Evolutionary conservation across 2,888 invertebrate species (phyloP).

Genomic region (Aporophyla nigra): DNA sequence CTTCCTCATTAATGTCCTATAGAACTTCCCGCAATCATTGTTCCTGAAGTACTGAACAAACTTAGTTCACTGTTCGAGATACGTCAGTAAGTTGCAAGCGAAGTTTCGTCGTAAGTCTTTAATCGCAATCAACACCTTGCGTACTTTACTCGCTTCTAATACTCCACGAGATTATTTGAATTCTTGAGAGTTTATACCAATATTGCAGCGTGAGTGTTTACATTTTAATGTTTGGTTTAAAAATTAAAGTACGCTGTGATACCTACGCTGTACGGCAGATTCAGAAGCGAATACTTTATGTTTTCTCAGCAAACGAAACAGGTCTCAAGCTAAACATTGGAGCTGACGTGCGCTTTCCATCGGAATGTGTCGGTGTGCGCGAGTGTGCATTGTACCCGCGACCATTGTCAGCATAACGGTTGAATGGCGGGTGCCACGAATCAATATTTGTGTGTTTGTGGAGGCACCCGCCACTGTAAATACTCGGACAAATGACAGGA

Average conservation of each 20-base stretch:
- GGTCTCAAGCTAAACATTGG: conserved; percentile 55
- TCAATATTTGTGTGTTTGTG: conserved; percentile 75
- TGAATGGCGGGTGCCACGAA: conserved; percentile 65
- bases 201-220: conserved; percentile 45
- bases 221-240: conserved; percentile 41
- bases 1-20: conserved; percentile 19
- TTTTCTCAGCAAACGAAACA: conserved; percentile 63
- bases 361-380: conserved; percentile 50
- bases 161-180: conserved; percentile 39
- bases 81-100: conserved; percentile 34
- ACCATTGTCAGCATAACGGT: conserved; percentile 68
- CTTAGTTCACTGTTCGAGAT: conserved; percentile 29
- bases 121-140: conserved; percentile 57
- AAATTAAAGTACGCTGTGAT: conserved; percentile 47
- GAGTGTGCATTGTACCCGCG: conserved; percentile 41
- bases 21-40: conserved; percentile 27
- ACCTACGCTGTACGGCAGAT: conserved; percentile 7
- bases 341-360: conserved; percentile 34
- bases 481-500: conserved; percentile 48
- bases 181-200: conserved; percentile 52
- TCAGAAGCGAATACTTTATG: conserved; percentile 32
- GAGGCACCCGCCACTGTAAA: conserved; percentile 64
- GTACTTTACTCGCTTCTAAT: conserved; percentile 38
- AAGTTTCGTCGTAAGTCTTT: conserved; percentile 51
- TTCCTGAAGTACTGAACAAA: conserved; percentile 30